These are phyloP conservation scores for Macrostomum lignano DNA, from an alignment of 1,140 invertebrate genomes.

Conservation along the genomic window DNA sequence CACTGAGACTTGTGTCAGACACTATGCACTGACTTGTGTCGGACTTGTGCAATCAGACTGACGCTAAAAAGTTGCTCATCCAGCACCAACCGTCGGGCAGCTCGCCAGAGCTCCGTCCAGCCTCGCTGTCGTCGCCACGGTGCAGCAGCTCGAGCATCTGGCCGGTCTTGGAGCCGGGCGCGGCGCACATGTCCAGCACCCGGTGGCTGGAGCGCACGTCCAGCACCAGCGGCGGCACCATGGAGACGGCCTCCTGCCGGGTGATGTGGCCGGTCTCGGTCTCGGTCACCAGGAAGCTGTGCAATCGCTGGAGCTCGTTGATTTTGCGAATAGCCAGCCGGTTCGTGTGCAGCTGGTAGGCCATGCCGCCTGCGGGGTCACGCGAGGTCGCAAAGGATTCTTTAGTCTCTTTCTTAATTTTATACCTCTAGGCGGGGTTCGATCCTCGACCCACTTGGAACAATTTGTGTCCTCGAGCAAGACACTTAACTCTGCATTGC, in stretches of 20 bases:
- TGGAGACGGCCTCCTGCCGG: conserved; percentile 76
- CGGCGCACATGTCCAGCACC: conserved; percentile 89
- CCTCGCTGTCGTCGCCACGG: conserved; percentile 32
- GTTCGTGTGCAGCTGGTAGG: conserved; percentile 5
- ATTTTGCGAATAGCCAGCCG: conserved; percentile 4
- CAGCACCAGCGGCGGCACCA: conserved; percentile 81
- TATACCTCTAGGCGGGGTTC: background rate
- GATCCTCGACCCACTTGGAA: no score
- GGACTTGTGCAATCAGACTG: no score
- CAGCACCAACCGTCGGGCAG: no score
- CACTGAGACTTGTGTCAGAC: no score
- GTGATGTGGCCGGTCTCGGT: conserved; percentile 3
- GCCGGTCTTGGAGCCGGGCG: conserved; percentile 87
- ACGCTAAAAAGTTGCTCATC: no score
- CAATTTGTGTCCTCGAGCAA: no score
- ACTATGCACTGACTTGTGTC: no score
- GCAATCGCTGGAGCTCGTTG: background rate
- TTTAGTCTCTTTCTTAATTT: background rate
- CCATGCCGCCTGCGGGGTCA: conserved; percentile 5
- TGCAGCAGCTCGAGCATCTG: conserved; percentile 87
- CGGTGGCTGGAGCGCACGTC: conserved; percentile 61
- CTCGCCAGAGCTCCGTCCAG: no score
- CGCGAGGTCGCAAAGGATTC: background rate
- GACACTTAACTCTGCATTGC: no score
- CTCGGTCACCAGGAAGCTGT: conserved; percentile 4